phyloP scores from a whole-genome alignment of 2,113 vertebrate species.

The Dicrurus megarhynchus region DNA sequence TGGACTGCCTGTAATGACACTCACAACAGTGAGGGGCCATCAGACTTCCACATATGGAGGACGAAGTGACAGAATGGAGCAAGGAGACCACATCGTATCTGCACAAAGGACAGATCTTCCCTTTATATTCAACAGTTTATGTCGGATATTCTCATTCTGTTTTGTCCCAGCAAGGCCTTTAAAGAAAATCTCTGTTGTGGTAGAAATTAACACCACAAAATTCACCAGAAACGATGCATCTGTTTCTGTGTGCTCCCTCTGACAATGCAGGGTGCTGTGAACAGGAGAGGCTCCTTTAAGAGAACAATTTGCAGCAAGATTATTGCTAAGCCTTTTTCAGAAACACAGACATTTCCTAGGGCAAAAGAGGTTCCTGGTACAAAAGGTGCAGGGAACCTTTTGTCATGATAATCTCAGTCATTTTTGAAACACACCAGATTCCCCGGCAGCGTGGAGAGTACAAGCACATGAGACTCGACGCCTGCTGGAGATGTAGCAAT shows the following conservation, averaged over 20 bases:
- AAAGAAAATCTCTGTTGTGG: not conserved
- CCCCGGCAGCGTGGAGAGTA: not conserved
- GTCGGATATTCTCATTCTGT: not conserved
- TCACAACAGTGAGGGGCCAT: not conserved
- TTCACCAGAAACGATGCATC: not conserved
- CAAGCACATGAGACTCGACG: not conserved
- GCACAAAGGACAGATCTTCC: not conserved
- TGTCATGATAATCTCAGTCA: not conserved
- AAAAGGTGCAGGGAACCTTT: slow-evolving; percentile 28
- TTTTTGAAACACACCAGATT: not conserved
- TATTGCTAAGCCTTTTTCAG: not conserved
- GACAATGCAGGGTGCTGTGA: not conserved
- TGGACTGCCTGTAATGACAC: not conserved
- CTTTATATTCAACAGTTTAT: not conserved
- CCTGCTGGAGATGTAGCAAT: not conserved
- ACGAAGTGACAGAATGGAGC: not conserved
- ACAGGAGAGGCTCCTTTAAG: not conserved
- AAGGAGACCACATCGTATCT: not conserved
- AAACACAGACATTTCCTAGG: slow-evolving; percentile 9
- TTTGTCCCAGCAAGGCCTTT: not conserved
- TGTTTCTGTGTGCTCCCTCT: not conserved
- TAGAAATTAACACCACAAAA: not conserved
- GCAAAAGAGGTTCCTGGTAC: slow-evolving; percentile 7
- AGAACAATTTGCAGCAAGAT: not conserved
- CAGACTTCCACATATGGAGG: fast-evolving